phyloP scores from a whole-genome alignment of 64 coral and sea anemone genomes.

The Montipora sp. region DNA sequence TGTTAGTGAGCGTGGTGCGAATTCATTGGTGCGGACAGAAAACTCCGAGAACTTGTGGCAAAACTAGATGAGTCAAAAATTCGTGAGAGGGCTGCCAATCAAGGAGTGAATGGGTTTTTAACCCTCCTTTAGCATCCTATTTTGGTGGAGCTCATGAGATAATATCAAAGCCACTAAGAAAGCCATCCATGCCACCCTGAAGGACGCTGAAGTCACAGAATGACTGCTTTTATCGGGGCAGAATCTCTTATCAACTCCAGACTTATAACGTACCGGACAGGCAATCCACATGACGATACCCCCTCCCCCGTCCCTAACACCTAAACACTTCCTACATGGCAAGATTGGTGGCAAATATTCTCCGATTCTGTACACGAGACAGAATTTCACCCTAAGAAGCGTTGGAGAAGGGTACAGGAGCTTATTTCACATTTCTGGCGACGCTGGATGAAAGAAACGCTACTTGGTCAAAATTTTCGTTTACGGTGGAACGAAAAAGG shows the following conservation, averaged over 20 bases:
- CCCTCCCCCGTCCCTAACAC: neutral
- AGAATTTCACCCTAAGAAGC: too few relatives aligned
- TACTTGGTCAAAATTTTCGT: too few relatives aligned
- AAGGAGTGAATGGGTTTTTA: conserved; percentile 57
- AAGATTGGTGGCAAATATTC: neutral
- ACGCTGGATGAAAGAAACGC: too few relatives aligned
- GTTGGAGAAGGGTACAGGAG: too few relatives aligned
- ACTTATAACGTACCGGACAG: conserved; percentile 61
- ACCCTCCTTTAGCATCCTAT: conserved; percentile 42
- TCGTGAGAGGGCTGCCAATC: neutral
- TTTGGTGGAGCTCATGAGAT: conserved; percentile 58
- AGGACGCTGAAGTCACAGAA: conserved; percentile 20
- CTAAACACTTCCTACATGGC: conserved; percentile 61
- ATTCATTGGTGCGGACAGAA: conserved; percentile 41
- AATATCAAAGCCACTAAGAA: conserved; percentile 66
- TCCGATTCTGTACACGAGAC: too few relatives aligned
- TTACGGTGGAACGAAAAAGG: too few relatives aligned
- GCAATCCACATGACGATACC: conserved; percentile 23
- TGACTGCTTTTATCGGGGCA: neutral
- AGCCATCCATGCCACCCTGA: neutral
- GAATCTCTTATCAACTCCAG: conserved; percentile 56
- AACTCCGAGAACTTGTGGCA: conserved; percentile 37
- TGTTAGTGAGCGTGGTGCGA: conserved; percentile 40
- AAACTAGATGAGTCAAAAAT: conserved; percentile 24
- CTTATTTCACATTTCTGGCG: too few relatives aligned